A percentile compares a stretch with the other conserved stretches of the same genome.
Conservation (phyloP, 1,140 invertebrate genomes). For the Eueides isabella region DNA sequence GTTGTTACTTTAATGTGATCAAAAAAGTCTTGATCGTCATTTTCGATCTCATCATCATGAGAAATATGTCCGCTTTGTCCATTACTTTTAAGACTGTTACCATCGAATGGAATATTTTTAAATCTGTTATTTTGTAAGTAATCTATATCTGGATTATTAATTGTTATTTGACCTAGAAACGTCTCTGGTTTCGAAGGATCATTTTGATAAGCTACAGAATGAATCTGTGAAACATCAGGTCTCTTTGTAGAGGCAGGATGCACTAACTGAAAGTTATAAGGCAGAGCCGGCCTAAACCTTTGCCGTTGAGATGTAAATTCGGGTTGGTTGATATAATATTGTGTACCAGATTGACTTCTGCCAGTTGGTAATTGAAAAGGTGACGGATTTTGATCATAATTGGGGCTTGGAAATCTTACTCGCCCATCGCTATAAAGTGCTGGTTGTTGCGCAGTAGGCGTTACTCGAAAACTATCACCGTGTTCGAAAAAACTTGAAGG, state of each 20-base stretch:
- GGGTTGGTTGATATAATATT: conserved; percentile 77
- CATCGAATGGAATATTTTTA: conserved; percentile 75
- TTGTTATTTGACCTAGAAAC: conserved; percentile 83
- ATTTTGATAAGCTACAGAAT: conserved; percentile 80
- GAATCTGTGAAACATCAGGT: conserved; percentile 74
- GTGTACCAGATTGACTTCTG: conserved; percentile 72
- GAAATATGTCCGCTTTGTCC: conserved; percentile 70
- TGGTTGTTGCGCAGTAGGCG: conserved; percentile 60
- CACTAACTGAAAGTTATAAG: conserved; percentile 75
- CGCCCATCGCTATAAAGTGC: conserved; percentile 61
- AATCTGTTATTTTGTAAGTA: conserved; percentile 72
- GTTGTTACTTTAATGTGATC: conserved; percentile 77
- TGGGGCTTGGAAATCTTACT: conserved; percentile 69
- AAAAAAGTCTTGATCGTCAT: conserved; percentile 77
- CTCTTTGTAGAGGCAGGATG: conserved; percentile 78
- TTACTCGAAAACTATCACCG: conserved; percentile 64
- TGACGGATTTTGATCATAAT: conserved; percentile 76
- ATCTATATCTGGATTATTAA: conserved; percentile 82
- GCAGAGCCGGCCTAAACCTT: conserved; percentile 70
- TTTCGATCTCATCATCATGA: conserved; percentile 74
- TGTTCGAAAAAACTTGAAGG: conserved; percentile 69
- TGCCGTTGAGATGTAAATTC: conserved; percentile 68
- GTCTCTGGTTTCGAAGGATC: conserved; percentile 83
- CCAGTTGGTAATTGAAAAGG: conserved; percentile 77
- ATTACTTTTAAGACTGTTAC: conserved; percentile 74